These are phyloP conservation scores for Epizoanthus illoricatus DNA, from an alignment of 92 coral and sea anemone species.

Conservation along the genomic window DNA sequence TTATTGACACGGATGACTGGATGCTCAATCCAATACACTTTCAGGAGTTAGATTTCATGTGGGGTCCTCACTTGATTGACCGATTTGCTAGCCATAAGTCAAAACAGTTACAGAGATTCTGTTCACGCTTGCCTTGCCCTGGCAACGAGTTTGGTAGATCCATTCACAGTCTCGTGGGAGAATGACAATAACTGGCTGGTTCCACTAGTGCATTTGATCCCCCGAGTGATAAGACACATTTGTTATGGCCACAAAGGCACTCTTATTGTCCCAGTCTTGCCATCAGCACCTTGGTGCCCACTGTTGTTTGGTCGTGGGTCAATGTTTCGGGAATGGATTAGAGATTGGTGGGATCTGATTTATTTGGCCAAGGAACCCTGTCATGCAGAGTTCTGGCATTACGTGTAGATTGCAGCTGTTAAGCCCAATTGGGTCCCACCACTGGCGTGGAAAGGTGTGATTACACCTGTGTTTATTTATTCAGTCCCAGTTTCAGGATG, in stretches of 20 bases:
- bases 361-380: background rate
- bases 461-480: background rate
- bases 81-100: background rate
- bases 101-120: background rate
- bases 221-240: background rate
- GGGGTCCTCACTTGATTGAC: background rate
- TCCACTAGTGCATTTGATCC: background rate
- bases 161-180: background rate
- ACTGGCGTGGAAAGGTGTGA: background rate
- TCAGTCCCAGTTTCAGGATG: no score
- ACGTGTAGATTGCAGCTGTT: no score
- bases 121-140: background rate
- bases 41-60: constrained; percentile 41
- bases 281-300: background rate
- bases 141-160: background rate
- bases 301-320: background rate
- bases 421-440: background rate
- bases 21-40: constrained; percentile 31
- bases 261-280: background rate
- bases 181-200: background rate
- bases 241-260: background rate
- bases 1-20: constrained; percentile 1
- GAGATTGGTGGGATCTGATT: background rate
- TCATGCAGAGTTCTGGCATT: background rate
- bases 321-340: background rate